Evolutionary conservation across 2,888 invertebrate species (phyloP).

Genomic region (Melieria omissa): DNA sequence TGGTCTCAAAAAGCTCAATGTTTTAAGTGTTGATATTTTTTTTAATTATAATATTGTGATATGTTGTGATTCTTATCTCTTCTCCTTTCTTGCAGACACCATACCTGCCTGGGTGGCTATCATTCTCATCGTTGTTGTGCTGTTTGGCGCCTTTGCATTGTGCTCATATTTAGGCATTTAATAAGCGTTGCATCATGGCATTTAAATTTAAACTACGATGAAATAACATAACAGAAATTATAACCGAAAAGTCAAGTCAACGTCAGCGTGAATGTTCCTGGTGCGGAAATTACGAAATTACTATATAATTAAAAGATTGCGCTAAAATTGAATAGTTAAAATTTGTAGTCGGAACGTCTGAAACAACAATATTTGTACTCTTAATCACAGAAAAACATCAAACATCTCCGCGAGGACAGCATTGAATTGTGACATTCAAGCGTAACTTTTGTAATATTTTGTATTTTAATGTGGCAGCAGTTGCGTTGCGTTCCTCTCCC

Average conservation of each 20-base stretch:
- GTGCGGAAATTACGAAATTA: too few relatives aligned
- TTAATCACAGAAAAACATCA: too few relatives aligned
- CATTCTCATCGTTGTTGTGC: constrained; percentile 77
- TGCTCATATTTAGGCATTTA: constrained; percentile 87
- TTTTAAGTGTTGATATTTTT: constrained; percentile 1
- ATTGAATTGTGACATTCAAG: too few relatives aligned
- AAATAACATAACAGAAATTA: not conserved
- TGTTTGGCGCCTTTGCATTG: constrained; percentile 82
- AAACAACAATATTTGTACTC: too few relatives aligned
- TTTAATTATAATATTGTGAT: constrained; percentile 6
- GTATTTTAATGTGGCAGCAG: not conserved
- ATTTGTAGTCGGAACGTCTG: too few relatives aligned
- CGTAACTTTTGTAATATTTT: not conserved
- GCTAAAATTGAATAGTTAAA: too few relatives aligned
- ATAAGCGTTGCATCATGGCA: not conserved
- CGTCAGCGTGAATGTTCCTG: too few relatives aligned
- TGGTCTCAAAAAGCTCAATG: too few relatives aligned
- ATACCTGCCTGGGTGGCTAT: constrained; percentile 86
- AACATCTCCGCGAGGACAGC: too few relatives aligned
- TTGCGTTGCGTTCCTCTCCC: too few relatives aligned
- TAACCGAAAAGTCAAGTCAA: too few relatives aligned
- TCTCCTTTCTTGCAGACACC: constrained; percentile 71
- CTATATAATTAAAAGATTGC: too few relatives aligned
- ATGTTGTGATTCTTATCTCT: constrained; percentile 52
- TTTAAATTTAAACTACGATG: not conserved